Conservation (phyloP, 1,140 invertebrate species). For the Drosophila obscura region DNA sequence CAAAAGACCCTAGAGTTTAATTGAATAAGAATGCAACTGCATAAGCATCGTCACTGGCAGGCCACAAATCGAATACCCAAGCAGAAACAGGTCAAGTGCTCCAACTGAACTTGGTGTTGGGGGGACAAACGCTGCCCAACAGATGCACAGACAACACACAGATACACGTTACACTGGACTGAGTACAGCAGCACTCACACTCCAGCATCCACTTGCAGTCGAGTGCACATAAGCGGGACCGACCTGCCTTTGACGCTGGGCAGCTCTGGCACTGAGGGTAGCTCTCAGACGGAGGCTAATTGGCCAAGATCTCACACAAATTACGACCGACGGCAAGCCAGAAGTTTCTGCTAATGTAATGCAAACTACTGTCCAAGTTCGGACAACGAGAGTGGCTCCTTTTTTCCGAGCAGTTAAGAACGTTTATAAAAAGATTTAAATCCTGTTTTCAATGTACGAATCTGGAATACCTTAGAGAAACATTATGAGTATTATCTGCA, state of each 20-base stretch:
- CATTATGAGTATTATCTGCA: too few relatives aligned
- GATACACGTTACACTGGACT: conserved; percentile 34
- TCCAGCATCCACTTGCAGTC: conserved; percentile 27
- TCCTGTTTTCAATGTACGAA: too few relatives aligned
- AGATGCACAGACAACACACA: conserved; percentile 3
- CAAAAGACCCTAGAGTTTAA: conserved; percentile 44
- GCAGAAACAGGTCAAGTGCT: conserved; percentile 65
- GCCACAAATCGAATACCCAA: conserved; percentile 51
- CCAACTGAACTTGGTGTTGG: conserved; percentile 56
- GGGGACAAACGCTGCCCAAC: conserved; percentile 2
- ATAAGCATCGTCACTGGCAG: conserved; percentile 48
- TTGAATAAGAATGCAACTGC: conserved; percentile 62
- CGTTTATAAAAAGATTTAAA: too few relatives aligned
- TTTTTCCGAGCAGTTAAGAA: too few relatives aligned
- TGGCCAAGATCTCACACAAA: conserved; percentile 39
- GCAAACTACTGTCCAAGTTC: conserved; percentile 35
- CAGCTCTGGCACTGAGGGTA: background rate
- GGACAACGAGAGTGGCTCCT: conserved; percentile 25
- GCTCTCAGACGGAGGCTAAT: conserved; percentile 41
- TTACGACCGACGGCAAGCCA: conserved; percentile 40
- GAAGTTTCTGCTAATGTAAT: conserved; percentile 45
- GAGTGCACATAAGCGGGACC: conserved; percentile 51
- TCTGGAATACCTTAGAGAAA: too few relatives aligned
- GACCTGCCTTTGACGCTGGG: conserved; percentile 30
- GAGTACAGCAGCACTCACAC: conserved; percentile 3